These are phyloP conservation scores for Mus minutoides DNA, from an alignment of 2,797 vertebrate genomes.

Conservation along the genomic window DNA sequence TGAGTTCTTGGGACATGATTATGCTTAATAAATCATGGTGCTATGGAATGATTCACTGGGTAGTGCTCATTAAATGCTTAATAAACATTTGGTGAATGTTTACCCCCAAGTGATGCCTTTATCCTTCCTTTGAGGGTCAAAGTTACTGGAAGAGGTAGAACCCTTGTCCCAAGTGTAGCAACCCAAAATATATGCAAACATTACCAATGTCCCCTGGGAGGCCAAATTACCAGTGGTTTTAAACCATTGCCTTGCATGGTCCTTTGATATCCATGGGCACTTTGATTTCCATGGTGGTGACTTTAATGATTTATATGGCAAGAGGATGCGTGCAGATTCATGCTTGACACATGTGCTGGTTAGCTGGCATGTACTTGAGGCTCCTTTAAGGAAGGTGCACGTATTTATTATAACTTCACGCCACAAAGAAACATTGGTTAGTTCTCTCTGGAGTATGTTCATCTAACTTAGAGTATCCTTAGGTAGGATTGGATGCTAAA, in stretches of 20 bases:
- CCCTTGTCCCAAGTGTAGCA: not conserved
- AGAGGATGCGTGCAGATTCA: not conserved
- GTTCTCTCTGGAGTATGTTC: not conserved
- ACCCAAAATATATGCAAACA: slow-evolving; percentile 21
- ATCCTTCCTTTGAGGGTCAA: not conserved
- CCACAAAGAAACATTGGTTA: not conserved
- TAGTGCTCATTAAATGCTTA: not conserved
- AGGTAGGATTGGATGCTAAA: not conserved
- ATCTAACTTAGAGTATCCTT: not conserved
- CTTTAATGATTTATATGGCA: not conserved
- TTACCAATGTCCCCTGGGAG: not conserved
- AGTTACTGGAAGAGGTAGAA: not conserved
- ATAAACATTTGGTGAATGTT: not conserved
- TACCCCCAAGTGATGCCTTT: not conserved
- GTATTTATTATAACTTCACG: not conserved
- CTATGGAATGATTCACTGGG: not conserved
- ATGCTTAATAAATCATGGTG: not conserved
- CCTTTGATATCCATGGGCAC: not conserved
- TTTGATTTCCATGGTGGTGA: not conserved
- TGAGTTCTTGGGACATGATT: not conserved
- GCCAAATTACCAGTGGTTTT: not conserved
- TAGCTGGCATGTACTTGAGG: not conserved
- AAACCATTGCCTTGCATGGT: not conserved
- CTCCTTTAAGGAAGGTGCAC: not conserved
- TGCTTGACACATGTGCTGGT: not conserved